phyloP scores from a whole-genome alignment of 2,113 vertebrate species.

The Oncorhynchus clarkii region DNA sequence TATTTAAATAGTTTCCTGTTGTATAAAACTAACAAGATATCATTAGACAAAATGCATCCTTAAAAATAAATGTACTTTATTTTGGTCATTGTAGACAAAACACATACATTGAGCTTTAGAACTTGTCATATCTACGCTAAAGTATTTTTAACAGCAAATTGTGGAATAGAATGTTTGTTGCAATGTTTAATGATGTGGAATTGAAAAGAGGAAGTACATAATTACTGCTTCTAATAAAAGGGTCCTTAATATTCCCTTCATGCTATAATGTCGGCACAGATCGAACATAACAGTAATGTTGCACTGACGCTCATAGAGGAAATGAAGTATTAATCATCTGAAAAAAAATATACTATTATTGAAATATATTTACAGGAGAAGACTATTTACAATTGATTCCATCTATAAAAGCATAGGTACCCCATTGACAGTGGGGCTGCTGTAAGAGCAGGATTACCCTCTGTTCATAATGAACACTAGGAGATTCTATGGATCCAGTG shows the following conservation, averaged over 20 bases:
- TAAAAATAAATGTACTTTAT: constrained; percentile 73
- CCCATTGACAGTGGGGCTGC: background rate
- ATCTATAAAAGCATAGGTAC: constrained; percentile 7
- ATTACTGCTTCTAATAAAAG: background rate
- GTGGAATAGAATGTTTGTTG: background rate
- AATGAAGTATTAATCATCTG: constrained; percentile 27
- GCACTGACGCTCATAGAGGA: background rate
- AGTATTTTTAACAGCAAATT: background rate
- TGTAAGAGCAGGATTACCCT: background rate
- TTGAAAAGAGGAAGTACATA: background rate
- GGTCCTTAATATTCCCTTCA: background rate
- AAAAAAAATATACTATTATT: constrained; percentile 25
- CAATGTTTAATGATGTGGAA: background rate
- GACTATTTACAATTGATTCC: constrained; percentile 50
- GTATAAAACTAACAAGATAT: background rate
- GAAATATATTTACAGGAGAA: constrained; percentile 58
- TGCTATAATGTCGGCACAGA: background rate
- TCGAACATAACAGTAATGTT: no score
- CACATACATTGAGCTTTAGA: constrained; percentile 18
- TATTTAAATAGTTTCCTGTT: background rate
- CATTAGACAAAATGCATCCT: background rate
- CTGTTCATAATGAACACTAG: background rate
- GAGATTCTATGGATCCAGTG: background rate
- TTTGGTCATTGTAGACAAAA: constrained; percentile 42
- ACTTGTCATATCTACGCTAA: constrained; percentile 22